These are phyloP conservation scores for Umimayanthus chanpuru DNA, from an alignment of 92 coral and sea anemone genomes.

Conservation along the genomic window DNA sequence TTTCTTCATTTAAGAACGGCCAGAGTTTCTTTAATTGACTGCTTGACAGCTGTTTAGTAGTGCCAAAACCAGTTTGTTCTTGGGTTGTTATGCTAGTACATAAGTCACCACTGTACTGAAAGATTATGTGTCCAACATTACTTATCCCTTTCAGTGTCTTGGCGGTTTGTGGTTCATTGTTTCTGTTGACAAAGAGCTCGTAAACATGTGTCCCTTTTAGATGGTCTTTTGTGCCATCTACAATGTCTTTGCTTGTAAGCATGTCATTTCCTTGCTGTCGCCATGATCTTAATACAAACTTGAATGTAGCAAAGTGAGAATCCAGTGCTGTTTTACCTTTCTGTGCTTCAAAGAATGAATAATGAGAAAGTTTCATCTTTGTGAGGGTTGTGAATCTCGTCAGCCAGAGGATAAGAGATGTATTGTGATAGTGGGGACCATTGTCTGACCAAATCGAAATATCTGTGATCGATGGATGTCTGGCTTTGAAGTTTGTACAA, in stretches of 20 bases:
- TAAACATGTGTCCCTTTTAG: conserved; percentile 48
- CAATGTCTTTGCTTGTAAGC: conserved; percentile 31
- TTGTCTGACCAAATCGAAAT: conserved; percentile 45
- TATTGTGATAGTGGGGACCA: conserved; percentile 50
- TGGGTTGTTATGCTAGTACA: conserved; percentile 3
- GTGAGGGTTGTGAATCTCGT: neutral
- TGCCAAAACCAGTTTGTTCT: conserved; percentile 36
- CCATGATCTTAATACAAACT: conserved; percentile 39
- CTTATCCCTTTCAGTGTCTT: conserved; percentile 38
- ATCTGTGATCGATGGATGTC: neutral
- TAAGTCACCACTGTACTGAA: neutral
- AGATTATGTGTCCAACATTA: conserved; percentile 13
- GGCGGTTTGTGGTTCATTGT: conserved; percentile 19
- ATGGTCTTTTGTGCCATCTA: conserved; percentile 47
- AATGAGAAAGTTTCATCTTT: conserved; percentile 4
- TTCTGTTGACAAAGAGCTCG: conserved; percentile 40
- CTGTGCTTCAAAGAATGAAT: conserved; percentile 49
- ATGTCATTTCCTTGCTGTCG: conserved; percentile 38
- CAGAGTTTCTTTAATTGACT: conserved; percentile 24
- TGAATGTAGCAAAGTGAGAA: conserved; percentile 50
- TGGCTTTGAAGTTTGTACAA: neutral
- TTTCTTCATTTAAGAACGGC: conserved; percentile 4
- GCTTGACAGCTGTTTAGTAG: neutral
- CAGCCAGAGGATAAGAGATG: conserved; percentile 44
- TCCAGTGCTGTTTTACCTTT: conserved; percentile 50